Percentiles rank a stretch among this genome's conserved stretches.
Conservation (phyloP, 2,113 vertebrate species). For the Terrapene triunguis region DNA sequence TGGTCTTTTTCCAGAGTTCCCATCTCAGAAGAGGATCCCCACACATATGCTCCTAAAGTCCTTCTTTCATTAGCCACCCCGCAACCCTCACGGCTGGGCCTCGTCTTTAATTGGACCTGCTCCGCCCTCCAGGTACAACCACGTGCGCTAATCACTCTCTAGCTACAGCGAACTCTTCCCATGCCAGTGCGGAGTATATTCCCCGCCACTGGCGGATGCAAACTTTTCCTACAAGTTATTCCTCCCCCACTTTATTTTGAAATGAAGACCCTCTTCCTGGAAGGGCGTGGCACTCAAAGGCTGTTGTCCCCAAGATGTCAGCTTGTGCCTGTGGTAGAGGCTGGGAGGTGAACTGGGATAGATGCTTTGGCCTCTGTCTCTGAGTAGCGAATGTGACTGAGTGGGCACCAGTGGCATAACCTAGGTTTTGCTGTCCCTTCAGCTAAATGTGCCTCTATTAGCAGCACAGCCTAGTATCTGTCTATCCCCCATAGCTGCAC, state of each 20-base stretch:
- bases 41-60: not conserved
- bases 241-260: not conserved
- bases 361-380: not conserved
- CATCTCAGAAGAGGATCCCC: not conserved
- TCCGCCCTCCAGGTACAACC: not conserved
- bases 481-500: not conserved
- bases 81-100: not conserved
- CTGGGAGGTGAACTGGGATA: not conserved
- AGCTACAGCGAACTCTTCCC: not conserved
- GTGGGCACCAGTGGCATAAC: not conserved
- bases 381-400: not conserved
- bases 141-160: not conserved
- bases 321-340: not conserved
- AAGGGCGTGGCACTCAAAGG: not conserved
- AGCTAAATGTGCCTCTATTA: not conserved
- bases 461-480: not conserved
- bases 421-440: not conserved
- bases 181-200: not conserved
- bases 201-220: not conserved
- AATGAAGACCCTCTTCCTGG: not conserved
- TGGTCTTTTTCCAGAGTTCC: too few species aligned
- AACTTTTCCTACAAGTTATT: not conserved
- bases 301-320: not conserved
- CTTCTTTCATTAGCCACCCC: not conserved
- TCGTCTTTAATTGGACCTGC: not conserved